Conservation (phyloP, 2,113 vertebrate genomes). For the Falco punctatus region DNA sequence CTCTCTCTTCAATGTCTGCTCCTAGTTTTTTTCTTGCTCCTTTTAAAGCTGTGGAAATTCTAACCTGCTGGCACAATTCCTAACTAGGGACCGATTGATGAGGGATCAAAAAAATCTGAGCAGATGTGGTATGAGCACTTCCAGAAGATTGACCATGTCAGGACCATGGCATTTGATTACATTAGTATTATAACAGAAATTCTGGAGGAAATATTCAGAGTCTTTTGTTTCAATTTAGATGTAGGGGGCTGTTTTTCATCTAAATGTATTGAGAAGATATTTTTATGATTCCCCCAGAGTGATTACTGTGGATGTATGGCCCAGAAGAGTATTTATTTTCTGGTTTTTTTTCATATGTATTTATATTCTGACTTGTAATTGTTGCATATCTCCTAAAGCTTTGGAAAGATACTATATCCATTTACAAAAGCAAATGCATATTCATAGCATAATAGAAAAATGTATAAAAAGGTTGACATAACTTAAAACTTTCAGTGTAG, state of each 20-base stretch:
- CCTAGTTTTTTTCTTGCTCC: neutral
- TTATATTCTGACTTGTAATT: neutral
- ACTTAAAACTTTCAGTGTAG: neutral
- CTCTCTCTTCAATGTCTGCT: neutral
- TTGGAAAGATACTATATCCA: neutral
- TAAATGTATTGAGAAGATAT: neutral
- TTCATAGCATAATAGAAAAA: slow-evolving; percentile 2
- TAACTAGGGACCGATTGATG: neutral
- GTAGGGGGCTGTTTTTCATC: neutral
- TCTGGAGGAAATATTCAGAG: neutral
- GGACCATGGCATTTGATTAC: neutral
- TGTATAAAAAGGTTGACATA: neutral
- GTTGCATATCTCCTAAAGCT: neutral
- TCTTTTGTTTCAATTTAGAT: neutral
- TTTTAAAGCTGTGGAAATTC: neutral
- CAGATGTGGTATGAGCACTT: neutral
- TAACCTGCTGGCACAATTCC: neutral
- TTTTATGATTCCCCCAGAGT: neutral
- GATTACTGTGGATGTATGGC: neutral
- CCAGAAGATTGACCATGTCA: neutral
- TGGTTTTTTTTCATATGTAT: neutral
- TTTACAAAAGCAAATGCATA: slow-evolving; percentile 8
- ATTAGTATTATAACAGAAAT: neutral
- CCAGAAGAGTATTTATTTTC: neutral
- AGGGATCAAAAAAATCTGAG: neutral